Evolutionary conservation across 2,888 invertebrate species (phyloP).

Genomic region (Orchesella flavescens): DNA sequence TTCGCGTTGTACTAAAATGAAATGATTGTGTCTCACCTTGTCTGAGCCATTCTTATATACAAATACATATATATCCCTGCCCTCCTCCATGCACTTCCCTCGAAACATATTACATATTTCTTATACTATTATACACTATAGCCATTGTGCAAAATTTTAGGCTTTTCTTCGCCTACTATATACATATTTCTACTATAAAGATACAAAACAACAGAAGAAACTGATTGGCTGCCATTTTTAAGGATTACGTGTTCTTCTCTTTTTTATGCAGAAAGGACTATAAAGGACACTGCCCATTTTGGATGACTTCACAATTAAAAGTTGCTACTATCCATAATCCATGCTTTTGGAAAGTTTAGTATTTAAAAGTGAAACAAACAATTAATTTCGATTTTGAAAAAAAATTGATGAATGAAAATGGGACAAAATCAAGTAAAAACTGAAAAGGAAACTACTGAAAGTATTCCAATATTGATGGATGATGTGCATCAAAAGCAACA

Average conservation of each 20-base stretch:
- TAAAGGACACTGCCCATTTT: slow-evolving; percentile 19
- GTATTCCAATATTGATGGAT: slow-evolving; percentile 58
- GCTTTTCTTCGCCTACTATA: neutral
- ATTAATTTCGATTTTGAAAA: neutral
- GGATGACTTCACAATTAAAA: neutral
- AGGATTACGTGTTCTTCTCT: slow-evolving; percentile 40
- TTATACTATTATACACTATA: slow-evolving; percentile 6
- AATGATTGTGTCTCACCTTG: slow-evolving; percentile 46
- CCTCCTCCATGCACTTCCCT: slow-evolving; percentile 39
- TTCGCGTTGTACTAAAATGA: too few species aligned
- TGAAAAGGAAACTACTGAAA: slow-evolving; percentile 50
- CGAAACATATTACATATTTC: slow-evolving; percentile 10
- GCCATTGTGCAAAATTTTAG: slow-evolving; percentile 29
- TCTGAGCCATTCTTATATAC: slow-evolving; percentile 37
- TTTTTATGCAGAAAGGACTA: slow-evolving; percentile 28
- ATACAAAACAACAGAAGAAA: too few species aligned
- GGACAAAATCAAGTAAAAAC: slow-evolving; percentile 66
- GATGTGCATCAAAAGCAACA: slow-evolving; percentile 45
- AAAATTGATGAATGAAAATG: slow-evolving; percentile 31
- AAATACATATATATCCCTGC: slow-evolving; percentile 28
- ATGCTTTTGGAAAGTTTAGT: neutral
- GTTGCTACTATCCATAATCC: neutral
- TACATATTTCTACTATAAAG: too few species aligned
- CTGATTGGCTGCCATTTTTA: slow-evolving; percentile 50
- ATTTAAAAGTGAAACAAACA: neutral